Conservation (phyloP, 2,797 vertebrate species). For the Chrysocyon brachyurus region DNA sequence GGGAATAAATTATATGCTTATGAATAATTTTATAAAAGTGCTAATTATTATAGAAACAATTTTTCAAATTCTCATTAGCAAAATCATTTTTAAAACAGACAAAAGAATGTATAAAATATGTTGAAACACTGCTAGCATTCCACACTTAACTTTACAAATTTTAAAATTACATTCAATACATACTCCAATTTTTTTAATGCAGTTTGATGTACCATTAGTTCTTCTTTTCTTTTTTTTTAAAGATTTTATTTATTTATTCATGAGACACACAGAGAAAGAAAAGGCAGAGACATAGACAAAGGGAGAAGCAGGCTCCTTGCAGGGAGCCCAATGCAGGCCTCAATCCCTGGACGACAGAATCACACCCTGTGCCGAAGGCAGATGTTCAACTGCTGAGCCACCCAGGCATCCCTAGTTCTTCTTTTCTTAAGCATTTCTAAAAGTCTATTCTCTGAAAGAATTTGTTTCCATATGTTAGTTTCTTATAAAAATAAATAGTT, state of each 20-base stretch:
- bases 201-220: background rate
- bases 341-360: too few species aligned
- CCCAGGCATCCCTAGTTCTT: background rate
- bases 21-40: conserved; percentile 22
- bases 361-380: too few species aligned
- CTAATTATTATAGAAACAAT: background rate
- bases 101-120: background rate
- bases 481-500: conserved; percentile 39
- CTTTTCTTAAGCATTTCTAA: background rate
- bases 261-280: too few species aligned
- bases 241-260: too few species aligned
- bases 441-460: background rate
- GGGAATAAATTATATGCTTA: background rate
- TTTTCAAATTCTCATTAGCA: conserved; percentile 42
- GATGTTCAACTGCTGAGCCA: too few species aligned
- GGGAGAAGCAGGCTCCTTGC: too few species aligned
- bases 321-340: too few species aligned
- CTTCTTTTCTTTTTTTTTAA: background rate
- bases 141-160: conserved; percentile 35
- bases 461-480: background rate
- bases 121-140: background rate
- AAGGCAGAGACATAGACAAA: too few species aligned
- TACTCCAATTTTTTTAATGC: background rate
- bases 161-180: conserved; percentile 14
- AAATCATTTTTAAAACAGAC: conserved; percentile 29